phyloP scores from a whole-genome alignment of 2,797 vertebrate species.

The Chelmon rostratus region DNA sequence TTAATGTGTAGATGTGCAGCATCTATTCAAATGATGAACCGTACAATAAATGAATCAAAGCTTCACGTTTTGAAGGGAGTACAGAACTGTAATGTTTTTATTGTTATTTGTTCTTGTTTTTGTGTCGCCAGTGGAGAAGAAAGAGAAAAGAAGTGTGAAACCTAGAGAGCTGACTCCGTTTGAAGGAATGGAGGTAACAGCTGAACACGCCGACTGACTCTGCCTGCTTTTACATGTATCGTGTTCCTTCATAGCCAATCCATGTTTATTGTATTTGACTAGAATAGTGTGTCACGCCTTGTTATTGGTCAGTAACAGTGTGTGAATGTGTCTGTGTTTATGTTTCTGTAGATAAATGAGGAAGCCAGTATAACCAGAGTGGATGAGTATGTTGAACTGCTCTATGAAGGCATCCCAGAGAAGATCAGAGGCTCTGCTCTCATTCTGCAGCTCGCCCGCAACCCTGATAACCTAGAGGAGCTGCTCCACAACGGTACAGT shows the following conservation, averaged over 20 bases:
- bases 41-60: background rate
- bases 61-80: background rate
- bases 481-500: conserved; percentile 90
- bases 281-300: background rate
- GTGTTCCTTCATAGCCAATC: background rate
- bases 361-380: conserved; percentile 76
- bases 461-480: conserved; percentile 94
- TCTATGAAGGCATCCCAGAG: conserved; percentile 93
- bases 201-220: background rate
- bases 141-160: conserved; percentile 89
- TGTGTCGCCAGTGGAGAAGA: conserved; percentile 87
- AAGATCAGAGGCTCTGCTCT: conserved; percentile 92
- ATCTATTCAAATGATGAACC: background rate
- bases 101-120: conserved; percentile 20
- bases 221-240: background rate
- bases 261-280: background rate
- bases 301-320: background rate
- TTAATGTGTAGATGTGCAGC: background rate
- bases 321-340: conserved; percentile 12
- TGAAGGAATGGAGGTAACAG: conserved; percentile 95
- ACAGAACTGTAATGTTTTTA: background rate
- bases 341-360: conserved; percentile 66
- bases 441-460: conserved; percentile 92
- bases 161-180: conserved; percentile 95
- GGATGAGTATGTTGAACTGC: conserved; percentile 89